Conservation (phyloP, 2,797 vertebrate species). For the Periophthalmus magnuspinnatus region DNA sequence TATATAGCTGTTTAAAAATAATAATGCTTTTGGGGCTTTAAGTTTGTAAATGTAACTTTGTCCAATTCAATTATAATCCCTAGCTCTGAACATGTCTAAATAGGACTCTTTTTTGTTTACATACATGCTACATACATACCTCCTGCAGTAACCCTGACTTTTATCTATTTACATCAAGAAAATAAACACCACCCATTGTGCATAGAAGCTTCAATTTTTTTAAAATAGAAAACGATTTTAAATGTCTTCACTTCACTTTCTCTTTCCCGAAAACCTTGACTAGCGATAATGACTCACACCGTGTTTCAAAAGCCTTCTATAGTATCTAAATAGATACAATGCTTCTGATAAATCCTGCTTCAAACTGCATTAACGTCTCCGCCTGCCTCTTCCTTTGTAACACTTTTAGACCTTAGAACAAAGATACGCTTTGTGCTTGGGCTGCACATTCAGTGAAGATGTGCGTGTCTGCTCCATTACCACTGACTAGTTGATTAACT, state of each 20-base stretch:
- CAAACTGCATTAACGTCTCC: slow-evolving; percentile 10
- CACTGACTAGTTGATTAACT: slow-evolving; percentile 66
- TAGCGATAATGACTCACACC: not conserved
- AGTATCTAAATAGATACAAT: not conserved
- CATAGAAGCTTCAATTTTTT: not conserved
- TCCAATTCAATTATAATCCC: not conserved
- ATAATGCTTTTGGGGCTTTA: not conserved
- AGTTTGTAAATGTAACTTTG: not conserved
- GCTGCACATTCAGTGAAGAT: slow-evolving; percentile 35
- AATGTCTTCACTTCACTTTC: not conserved
- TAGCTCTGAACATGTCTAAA: not conserved
- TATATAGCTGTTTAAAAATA: not conserved
- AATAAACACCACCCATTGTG: not conserved
- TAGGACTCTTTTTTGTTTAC: not conserved
- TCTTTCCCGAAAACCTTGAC: not conserved
- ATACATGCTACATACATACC: too few species aligned
- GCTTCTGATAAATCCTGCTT: slow-evolving; percentile 9
- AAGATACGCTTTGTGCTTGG: slow-evolving; percentile 18
- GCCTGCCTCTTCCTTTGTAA: slow-evolving; percentile 6
- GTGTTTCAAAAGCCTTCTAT: slow-evolving; percentile 1
- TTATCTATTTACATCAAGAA: too few species aligned
- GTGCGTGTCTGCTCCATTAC: slow-evolving; percentile 62
- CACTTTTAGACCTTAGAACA: slow-evolving; percentile 43
- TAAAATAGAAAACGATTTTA: not conserved
- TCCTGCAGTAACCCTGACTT: too few species aligned